Evolutionary conservation across 30 jellyfish, hydroid and myxozoan genomes (phyloP).

Genomic region (Hydractinia echinata): DNA sequence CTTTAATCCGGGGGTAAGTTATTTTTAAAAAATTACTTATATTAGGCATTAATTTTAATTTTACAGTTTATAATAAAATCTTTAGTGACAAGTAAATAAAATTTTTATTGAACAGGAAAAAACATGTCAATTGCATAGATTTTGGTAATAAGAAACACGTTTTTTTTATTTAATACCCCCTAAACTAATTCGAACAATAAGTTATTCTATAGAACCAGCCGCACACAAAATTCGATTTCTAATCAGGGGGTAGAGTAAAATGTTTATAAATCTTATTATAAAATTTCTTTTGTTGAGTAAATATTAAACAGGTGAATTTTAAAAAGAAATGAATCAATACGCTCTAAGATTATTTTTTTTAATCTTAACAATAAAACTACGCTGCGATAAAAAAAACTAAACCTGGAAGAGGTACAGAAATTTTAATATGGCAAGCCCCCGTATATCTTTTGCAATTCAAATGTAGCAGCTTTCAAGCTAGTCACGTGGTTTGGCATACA

Average conservation of each 20-base stretch:
- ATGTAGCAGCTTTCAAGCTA: too few species aligned
- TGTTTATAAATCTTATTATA: too few species aligned
- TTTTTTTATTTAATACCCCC: background rate
- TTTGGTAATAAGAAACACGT: background rate
- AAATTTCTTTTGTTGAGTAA: conserved; percentile 14
- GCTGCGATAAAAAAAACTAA: too few species aligned
- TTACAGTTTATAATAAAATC: too few species aligned
- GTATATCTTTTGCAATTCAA: too few species aligned
- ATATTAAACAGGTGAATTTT: conserved; percentile 31
- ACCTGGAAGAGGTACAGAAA: too few species aligned
- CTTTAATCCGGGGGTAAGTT: conserved; percentile 8
- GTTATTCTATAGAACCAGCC: conserved; percentile 28
- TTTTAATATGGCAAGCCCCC: too few species aligned
- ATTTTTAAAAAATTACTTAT: too few species aligned
- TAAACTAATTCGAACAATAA: conserved; percentile 20
- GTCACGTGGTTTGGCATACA: too few species aligned
- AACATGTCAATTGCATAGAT: background rate
- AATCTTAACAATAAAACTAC: too few species aligned
- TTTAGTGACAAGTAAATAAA: background rate
- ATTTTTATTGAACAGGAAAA: background rate
- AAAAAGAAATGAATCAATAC: background rate
- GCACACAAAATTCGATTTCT: conserved; percentile 32
- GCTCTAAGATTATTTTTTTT: too few species aligned
- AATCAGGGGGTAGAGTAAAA: conserved; percentile 26
- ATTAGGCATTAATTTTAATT: too few species aligned